Base-by-base conservation (phyloP, 2,888 invertebrate species). In the Hybos culiciformis region DNA sequence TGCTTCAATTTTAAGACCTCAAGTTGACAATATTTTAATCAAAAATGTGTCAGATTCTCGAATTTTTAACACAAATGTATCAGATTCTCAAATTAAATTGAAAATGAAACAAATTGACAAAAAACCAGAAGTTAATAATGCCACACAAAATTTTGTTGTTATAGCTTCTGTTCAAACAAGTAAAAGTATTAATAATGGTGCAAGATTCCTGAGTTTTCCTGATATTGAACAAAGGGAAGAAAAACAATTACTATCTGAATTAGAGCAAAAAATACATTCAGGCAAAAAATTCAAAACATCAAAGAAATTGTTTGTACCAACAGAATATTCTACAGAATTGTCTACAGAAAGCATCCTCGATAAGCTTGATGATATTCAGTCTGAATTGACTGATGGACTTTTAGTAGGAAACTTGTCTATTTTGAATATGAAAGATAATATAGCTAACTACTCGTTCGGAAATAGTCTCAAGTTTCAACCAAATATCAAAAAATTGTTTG, bases 131-230 rank as follows among this genome's bases (percentile, higher is more conserved):
- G 45, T 56, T 9, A 62, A 66, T 36, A 69, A 74, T 41, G 75
- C 79, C 1, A 85, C 86, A 1, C 86, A 87, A 57, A 79, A 81
- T 50, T 84, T 83, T 75, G 78, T 87, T 37, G 80, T 87, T 1
- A 78, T 85, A 12, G 85, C 87, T 14, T 86, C 87, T 1, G 86
- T 88, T 5, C 87, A 87, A 63, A 88, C 88, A 0, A 86, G 86
- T 55, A 73, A 87, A 41, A 87, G 87, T 63, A 81, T 88, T 39
- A 86, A 86, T 5, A 83, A 83, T 3, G 87, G 86, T 0, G 85
- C 86, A 2, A 71, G 85, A 46, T 86, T 85, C 56, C 66, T 87
- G 48, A 83, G 86, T 2, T 83, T 84, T 56, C 78, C 82, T 0
- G 75, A 78, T 17, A 78, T 83, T 3, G 81, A 80, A 56, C 82